phyloP scores from a whole-genome alignment of 2,888 invertebrate genomes.

The Cynaeus angustus region DNA sequence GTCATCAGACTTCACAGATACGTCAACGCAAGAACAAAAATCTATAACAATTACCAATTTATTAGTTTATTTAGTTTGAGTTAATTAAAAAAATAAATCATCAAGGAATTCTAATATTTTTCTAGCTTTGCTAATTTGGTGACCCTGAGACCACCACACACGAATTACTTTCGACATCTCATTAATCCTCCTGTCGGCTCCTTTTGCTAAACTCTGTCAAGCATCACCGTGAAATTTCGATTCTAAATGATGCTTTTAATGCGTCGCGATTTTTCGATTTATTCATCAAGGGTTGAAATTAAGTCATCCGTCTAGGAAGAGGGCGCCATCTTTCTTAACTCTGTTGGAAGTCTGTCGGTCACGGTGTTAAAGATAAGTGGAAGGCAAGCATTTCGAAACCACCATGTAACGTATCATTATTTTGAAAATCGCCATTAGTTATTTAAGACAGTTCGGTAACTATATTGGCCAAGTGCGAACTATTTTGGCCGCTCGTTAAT shows the following conservation, averaged over 20 bases:
- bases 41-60: no score
- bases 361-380: slow-evolving; percentile 7
- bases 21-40: no score
- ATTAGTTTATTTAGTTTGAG: no score
- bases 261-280: slow-evolving; percentile 35
- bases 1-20: no score
- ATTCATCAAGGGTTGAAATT: slow-evolving; percentile 33
- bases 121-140: neutral
- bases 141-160: slow-evolving; percentile 29
- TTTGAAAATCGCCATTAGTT: slow-evolving; percentile 43
- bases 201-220: slow-evolving; percentile 25
- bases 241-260: slow-evolving; percentile 39
- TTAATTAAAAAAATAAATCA: neutral
- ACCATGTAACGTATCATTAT: slow-evolving; percentile 53
- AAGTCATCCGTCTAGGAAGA: slow-evolving; percentile 29
- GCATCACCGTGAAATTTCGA: slow-evolving; percentile 24
- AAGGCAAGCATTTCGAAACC: slow-evolving; percentile 41
- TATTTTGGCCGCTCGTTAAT: slow-evolving; percentile 49
- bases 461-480: slow-evolving; percentile 49
- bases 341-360: slow-evolving; percentile 22
- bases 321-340: slow-evolving; percentile 21
- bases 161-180: slow-evolving; percentile 7
- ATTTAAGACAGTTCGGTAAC: slow-evolving; percentile 46
- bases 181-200: slow-evolving; percentile 35
- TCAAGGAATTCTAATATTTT: neutral